Evolutionary conservation across 53 echinoderm and acorn worm species (phyloP).

Genomic region (Zoroaster sp.): DNA sequence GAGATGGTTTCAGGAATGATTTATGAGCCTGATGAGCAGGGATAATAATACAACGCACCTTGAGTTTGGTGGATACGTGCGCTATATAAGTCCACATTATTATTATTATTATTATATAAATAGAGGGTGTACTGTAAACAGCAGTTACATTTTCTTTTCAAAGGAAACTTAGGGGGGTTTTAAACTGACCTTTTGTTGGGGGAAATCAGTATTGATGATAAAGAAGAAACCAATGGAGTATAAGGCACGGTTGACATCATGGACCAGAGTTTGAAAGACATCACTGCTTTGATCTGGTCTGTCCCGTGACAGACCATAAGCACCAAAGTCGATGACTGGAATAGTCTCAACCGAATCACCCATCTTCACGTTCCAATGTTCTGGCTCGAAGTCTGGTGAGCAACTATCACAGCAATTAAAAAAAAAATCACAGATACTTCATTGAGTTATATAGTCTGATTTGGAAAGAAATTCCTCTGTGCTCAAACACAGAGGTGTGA

Average conservation of each 20-base stretch:
- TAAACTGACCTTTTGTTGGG: slow-evolving; percentile 17
- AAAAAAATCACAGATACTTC: neutral
- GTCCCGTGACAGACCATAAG: slow-evolving; percentile 12
- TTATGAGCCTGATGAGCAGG: no score
- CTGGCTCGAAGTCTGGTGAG: neutral
- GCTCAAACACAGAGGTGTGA: no score
- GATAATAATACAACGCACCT: no score
- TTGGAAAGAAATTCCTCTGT: no score
- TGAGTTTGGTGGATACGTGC: no score
- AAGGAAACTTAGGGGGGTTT: no score
- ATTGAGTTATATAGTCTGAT: neutral
- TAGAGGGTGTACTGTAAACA: no score
- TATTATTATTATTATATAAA: no score
- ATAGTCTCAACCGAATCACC: slow-evolving; percentile 15
- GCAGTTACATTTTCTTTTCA: no score
- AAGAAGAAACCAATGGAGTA: slow-evolving; percentile 32
- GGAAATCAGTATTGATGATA: slow-evolving; percentile 32
- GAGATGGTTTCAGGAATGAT: no score
- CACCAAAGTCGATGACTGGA: slow-evolving; percentile 51
- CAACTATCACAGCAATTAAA: neutral
- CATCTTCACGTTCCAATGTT: neutral
- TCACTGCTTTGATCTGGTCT: neutral
- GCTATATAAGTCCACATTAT: no score
- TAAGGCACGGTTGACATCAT: neutral
- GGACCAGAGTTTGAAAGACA: slow-evolving; percentile 3